Conservation (phyloP, 2,113 vertebrate species). For the Crocuta crocuta region DNA sequence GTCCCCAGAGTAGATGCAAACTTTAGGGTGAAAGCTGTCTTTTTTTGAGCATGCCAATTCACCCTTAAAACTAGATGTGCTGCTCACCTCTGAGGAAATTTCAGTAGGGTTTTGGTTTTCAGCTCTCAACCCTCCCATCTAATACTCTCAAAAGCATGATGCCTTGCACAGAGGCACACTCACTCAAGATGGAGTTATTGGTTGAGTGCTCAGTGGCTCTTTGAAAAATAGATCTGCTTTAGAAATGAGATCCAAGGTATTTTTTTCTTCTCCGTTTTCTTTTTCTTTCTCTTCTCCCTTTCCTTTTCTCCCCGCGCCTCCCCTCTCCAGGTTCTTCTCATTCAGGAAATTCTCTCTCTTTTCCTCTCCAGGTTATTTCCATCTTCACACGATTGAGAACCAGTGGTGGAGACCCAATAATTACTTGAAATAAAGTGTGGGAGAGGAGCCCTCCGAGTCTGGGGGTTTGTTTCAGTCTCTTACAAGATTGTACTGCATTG, state of each 20-base stretch:
- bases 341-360: not conserved
- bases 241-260: not conserved
- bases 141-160: not conserved
- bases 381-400: not conserved
- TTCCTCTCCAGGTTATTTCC: not conserved
- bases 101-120: not conserved
- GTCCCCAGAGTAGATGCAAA: not conserved
- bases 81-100: not conserved
- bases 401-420: not conserved
- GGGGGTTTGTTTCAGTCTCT: not conserved
- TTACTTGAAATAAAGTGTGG: not conserved
- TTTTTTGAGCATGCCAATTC: not conserved
- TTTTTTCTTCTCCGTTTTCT: not conserved
- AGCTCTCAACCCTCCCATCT: not conserved
- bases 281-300: not conserved
- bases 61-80: not conserved
- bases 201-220: not conserved
- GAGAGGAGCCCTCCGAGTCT: not conserved
- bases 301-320: no score
- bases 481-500: accelerated
- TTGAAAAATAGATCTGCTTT: not conserved
- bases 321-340: not conserved
- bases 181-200: not conserved
- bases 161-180: no score
- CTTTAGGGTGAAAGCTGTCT: not conserved